Evolutionary conservation across 2,113 vertebrate genomes (phyloP), one percentile per base, ranked within the genome.

Genomic region (Actenoides lindsayi): DNA sequence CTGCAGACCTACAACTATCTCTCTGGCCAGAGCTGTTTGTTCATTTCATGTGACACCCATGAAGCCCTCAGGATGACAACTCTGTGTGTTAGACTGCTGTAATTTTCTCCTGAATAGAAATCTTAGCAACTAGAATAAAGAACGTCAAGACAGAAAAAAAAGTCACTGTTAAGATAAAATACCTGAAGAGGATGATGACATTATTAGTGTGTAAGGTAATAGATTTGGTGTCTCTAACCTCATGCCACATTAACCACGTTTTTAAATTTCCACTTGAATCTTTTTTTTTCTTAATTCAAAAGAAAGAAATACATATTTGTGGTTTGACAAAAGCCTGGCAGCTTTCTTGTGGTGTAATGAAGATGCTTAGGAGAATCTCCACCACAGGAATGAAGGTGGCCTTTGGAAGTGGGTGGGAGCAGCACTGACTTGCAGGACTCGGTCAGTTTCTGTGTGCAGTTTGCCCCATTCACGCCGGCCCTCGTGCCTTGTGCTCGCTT

Each of bases 401-500:
- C 70, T 41, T 6, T 41, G 54, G 39, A 68, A 80, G 30, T 8
- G 41, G 16, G 30, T 3, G 14, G 14, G 15, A 74, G 14, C 15
- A 51, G 68, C 6, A 8, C 28, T 4, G 42, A 35, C 10, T 3
- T 42, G 28, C 13, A 69, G 42, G 13, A 18, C 41, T 51, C 0
- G 2, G 24, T 10, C 39, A 28, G 7, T 2, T 16, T 67, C 24
- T n/a, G 42, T 7, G 21, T 1, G 17, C 13, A 15, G 1, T 19
- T 84, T 44, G 31, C 27, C 20, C 13, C 2, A 1, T 14, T 65
- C 56, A 18, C 5, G 12, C 39, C 15, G 0, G 1, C 33, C 20
- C 23, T 39, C 23, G 13, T 0, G 11, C 51, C 37, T 30, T 3
- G 23, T 41, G 25, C 35, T 51, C n/a, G 16, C 41, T 85, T 65